Evolutionary conservation across 2,113 vertebrate genomes (phyloP).

Genomic region (Hydrolagus affinis): DNA sequence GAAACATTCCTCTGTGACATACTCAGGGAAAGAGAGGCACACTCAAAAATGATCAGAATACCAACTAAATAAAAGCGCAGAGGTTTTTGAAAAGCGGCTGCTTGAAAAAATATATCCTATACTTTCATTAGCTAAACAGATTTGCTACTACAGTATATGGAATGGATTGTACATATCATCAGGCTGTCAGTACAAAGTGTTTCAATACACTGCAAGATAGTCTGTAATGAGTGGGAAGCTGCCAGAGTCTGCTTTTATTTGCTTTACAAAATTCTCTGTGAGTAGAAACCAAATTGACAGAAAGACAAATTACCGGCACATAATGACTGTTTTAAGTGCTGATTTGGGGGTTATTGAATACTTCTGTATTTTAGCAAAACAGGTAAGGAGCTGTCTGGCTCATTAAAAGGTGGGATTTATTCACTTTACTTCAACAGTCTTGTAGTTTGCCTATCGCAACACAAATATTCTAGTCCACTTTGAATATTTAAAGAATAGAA

Average conservation of each 20-base stretch:
- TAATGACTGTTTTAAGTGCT: background rate
- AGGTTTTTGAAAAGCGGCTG: background rate
- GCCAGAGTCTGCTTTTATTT: background rate
- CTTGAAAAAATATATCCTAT: background rate
- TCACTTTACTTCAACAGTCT: background rate
- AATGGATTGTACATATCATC: background rate
- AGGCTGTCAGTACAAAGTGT: background rate
- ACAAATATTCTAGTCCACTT: background rate
- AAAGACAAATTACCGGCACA: background rate
- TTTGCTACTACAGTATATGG: background rate
- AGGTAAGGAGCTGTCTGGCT: background rate
- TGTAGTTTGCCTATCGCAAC: background rate
- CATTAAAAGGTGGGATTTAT: background rate
- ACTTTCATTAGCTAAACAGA: background rate
- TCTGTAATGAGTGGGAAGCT: background rate
- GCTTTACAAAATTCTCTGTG: background rate
- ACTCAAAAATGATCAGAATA: background rate
- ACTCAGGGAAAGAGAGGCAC: background rate
- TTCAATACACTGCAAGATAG: background rate
- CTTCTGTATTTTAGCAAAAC: background rate
- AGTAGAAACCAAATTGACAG: background rate
- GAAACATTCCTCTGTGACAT: background rate
- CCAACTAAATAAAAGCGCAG: background rate
- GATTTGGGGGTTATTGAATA: background rate
- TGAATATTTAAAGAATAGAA: constrained; percentile 1